Conservation (phyloP, 2,113 vertebrate genomes). For the Nipponia nippon region DNA sequence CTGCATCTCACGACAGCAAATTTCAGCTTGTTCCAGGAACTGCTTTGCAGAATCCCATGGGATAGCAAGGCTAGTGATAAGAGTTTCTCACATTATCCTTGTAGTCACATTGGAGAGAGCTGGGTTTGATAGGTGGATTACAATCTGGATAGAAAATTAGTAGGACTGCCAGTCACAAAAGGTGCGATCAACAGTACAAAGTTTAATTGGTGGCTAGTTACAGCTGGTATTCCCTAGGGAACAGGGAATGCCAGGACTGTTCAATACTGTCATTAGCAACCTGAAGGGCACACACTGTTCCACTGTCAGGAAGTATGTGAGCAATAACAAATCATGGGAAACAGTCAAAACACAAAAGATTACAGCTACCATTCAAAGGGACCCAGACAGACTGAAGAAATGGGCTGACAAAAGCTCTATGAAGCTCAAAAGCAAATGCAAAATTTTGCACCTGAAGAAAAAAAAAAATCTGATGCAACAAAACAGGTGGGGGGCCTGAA, state of each 20-base stretch:
- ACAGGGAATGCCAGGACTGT: neutral
- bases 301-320: neutral
- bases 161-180: neutral
- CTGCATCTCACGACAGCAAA: neutral
- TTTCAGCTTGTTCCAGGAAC: neutral
- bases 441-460: neutral
- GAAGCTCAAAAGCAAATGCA: neutral
- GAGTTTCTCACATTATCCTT: neutral
- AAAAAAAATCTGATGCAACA: neutral
- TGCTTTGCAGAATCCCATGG: neutral
- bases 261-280: neutral
- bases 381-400: neutral
- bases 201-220: neutral
- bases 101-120: neutral
- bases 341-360: neutral
- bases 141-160: neutral
- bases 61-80: neutral
- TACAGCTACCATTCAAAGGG: neutral
- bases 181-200: neutral
- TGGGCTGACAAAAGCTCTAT: neutral
- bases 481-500: neutral
- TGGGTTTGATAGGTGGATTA: neutral
- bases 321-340: neutral
- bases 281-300: neutral
- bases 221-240: neutral